Evolutionary conservation across 1,140 invertebrate genomes (phyloP).

Genomic region (Bombus polaris): DNA sequence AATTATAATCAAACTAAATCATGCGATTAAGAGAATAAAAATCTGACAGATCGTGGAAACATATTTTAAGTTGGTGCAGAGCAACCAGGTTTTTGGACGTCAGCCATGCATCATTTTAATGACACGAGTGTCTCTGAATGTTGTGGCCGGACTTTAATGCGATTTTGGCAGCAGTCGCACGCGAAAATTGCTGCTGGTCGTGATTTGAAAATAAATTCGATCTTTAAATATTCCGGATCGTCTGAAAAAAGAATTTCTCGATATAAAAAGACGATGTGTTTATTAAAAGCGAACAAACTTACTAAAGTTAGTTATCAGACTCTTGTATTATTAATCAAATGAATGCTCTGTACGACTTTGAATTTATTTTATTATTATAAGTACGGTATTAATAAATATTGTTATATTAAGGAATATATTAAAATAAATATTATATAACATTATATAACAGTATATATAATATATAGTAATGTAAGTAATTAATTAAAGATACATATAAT

Average conservation of each 20-base stretch:
- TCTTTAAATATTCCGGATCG: not conserved
- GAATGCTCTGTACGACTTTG: not conserved
- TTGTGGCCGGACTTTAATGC: conserved; percentile 71
- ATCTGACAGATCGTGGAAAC: not conserved
- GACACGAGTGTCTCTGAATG: conserved; percentile 71
- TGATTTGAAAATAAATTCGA: conserved; percentile 22
- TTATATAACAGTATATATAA: no score
- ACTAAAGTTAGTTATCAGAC: no score
- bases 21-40: not conserved
- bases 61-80: conserved; percentile 3
- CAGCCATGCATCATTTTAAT: conserved; percentile 76
- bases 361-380: not conserved
- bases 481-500: no score
- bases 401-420: no score
- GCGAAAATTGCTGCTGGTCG: conserved; percentile 16
- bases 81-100: conserved; percentile 63
- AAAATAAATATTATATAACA: no score
- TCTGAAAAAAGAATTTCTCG: not conserved
- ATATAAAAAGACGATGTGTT: not conserved
- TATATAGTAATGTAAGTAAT: no score
- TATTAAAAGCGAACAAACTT: not conserved
- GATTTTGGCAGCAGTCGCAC: conserved; percentile 72
- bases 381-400: no score
- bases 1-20: not conserved
- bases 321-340: not conserved